Evolutionary conservation across 1,140 invertebrate species (phyloP), one percentile per base, ranked within the genome.

Genomic region (Tetramorium simillimum): DNA sequence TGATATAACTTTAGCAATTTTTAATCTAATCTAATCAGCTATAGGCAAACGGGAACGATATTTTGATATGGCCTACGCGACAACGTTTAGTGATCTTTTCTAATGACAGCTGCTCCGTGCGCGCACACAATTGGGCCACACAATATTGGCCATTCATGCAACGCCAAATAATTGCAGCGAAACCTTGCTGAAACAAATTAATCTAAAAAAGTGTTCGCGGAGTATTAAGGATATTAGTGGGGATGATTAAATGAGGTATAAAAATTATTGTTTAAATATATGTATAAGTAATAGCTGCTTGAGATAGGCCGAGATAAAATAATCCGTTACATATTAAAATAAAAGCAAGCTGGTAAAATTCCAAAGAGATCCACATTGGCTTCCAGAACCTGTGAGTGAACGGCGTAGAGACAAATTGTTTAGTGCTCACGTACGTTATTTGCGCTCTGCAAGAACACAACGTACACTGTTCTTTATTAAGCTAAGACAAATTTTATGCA

Each of bases 161-260:
- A 94, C 94, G 94, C 93, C 93, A 95, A 95, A 93, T 93, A 94
- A 93, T 94, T 94, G 94, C 92, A 93, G 92, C 90, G 88, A 91
- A 94, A 95, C 91, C 91, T 94, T 92, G 94, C 94, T 95, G 94
- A 94, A 95, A 95, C 91, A 95, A 94, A 95, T 95, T 94, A 92
- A 93, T 93, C 84, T 51, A 82, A 80, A 86, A 78, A 86, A 78
- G 88, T 91, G 86, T 92, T 67, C 91, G 88, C 89, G 92, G 92
- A 77, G 24, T 92, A 92, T 89, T 69, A 91, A 88, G 87, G 88
- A 87, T 78, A 93, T 92, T 92, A 93, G 91, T 90, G 88, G 70
- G 51, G 40, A 72, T 90, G 86, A 86, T 90, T 88, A 88, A 87
- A 88, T 88, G 81, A 88, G 43, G 81, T 77, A 82, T 62, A 81